Evolutionary conservation across 2,888 invertebrate species (phyloP).

Genomic region (Melangyna quadrimaculata): DNA sequence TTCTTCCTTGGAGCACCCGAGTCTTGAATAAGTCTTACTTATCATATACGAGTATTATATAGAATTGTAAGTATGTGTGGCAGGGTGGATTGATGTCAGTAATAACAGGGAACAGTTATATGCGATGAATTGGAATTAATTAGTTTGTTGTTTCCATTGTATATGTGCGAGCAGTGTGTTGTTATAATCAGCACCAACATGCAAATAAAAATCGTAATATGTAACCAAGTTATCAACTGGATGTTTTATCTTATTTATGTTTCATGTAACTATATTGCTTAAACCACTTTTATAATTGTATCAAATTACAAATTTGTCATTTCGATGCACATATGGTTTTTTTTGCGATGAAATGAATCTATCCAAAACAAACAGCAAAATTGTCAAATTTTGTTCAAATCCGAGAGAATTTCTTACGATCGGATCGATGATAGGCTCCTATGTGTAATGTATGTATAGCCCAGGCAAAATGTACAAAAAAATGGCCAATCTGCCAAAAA

Average conservation of each 20-base stretch:
- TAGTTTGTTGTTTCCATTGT: constrained; percentile 53
- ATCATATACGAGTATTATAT: not conserved
- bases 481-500: too few relatives aligned
- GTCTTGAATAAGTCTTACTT: constrained; percentile 45
- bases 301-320: too few relatives aligned
- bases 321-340: too few relatives aligned
- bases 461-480: too few relatives aligned
- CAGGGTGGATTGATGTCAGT: constrained; percentile 26
- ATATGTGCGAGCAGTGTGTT: not conserved
- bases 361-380: too few relatives aligned
- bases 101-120: constrained; percentile 58
- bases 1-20: constrained; percentile 41
- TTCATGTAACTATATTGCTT: not conserved
- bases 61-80: not conserved
- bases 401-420: too few relatives aligned
- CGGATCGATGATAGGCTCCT: too few relatives aligned
- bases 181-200: not conserved
- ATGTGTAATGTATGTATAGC: too few relatives aligned
- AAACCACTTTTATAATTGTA: not conserved
- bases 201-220: not conserved
- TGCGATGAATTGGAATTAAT: constrained; percentile 69
- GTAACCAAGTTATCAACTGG: not conserved
- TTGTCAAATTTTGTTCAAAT: too few relatives aligned
- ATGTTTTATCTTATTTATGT: constrained; percentile 8
- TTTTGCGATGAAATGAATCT: too few relatives aligned